phyloP scores from a whole-genome alignment of 1,140 invertebrate genomes.

The Maniola jurtina region DNA sequence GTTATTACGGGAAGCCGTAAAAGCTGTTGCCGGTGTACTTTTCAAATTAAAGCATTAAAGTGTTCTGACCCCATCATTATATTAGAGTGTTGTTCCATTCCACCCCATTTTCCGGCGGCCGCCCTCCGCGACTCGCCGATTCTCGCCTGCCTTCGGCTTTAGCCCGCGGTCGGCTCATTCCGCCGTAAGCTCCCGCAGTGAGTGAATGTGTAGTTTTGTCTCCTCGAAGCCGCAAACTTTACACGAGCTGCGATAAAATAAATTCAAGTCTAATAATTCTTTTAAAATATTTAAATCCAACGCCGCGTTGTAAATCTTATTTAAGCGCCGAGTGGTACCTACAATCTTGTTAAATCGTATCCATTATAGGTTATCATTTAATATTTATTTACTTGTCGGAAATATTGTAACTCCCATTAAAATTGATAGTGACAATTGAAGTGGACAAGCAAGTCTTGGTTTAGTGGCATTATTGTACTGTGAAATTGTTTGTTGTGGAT shows the following conservation, averaged over 20 bases:
- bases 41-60: constrained; percentile 78
- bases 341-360: not conserved
- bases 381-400: constrained; percentile 19
- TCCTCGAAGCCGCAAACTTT: constrained; percentile 59
- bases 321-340: not conserved
- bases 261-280: constrained; percentile 14
- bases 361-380: not conserved
- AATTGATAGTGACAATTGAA: constrained; percentile 64
- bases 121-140: constrained; percentile 38
- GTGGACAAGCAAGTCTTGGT: constrained; percentile 51
- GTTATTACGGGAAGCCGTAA: constrained; percentile 36
- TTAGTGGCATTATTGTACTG: constrained; percentile 50
- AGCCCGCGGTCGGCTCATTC: constrained; percentile 55
- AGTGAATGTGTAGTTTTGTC: constrained; percentile 38
- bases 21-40: constrained; percentile 53
- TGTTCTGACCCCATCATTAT: constrained; percentile 75
- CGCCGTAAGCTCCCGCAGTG: constrained; percentile 45
- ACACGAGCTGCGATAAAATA: constrained; percentile 49
- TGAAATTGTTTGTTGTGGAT: constrained; percentile 44
- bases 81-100: constrained; percentile 75
- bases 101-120: constrained; percentile 54
- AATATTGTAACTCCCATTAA: constrained; percentile 32
- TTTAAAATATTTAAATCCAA: constrained; percentile 14
- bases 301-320: constrained; percentile 9
- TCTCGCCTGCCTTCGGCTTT: constrained; percentile 38